A percentile compares a stretch with the other conserved stretches of the same genome.
These are phyloP conservation scores for Beroe ovata DNA, from an alignment of 37 sponge, comb jelly and placozoan species.

Conservation along the genomic window DNA sequence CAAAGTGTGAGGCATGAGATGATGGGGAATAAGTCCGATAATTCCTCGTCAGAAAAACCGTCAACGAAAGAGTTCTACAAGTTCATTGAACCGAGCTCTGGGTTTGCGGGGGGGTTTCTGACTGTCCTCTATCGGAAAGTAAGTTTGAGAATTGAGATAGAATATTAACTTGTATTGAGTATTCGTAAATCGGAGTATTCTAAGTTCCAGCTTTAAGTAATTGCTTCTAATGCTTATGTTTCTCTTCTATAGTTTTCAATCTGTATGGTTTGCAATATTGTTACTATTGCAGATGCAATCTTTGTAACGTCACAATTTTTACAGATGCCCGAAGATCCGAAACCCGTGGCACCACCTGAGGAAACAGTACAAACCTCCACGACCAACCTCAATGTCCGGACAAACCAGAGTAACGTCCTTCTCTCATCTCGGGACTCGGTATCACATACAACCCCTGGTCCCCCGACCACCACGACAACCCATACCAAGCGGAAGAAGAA, in stretches of 20 bases:
- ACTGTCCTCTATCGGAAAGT: conserved; percentile 53
- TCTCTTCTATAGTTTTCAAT: too few relatives aligned
- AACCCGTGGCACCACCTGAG: background rate
- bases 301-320: too few relatives aligned
- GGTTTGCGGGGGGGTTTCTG: conserved; percentile 49
- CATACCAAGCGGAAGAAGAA: conserved; percentile 38
- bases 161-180: too few relatives aligned
- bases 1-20: background rate
- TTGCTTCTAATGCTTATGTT: too few relatives aligned
- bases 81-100: background rate
- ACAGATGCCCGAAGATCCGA: conserved; percentile 67
- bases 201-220: too few relatives aligned
- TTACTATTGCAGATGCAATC: too few relatives aligned
- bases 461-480: background rate
- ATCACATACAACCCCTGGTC: background rate
- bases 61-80: conserved; percentile 45
- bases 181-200: too few relatives aligned
- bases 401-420: background rate
- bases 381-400: background rate
- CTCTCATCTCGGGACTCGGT: conserved; percentile 19
- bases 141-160: too few relatives aligned
- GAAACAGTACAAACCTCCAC: conserved; percentile 15
- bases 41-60: conserved; percentile 11
- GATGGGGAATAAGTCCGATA: background rate
- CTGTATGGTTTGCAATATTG: too few relatives aligned